Evolutionary conservation across 2,888 invertebrate genomes (phyloP).

Genomic region (Oligia strigilis): DNA sequence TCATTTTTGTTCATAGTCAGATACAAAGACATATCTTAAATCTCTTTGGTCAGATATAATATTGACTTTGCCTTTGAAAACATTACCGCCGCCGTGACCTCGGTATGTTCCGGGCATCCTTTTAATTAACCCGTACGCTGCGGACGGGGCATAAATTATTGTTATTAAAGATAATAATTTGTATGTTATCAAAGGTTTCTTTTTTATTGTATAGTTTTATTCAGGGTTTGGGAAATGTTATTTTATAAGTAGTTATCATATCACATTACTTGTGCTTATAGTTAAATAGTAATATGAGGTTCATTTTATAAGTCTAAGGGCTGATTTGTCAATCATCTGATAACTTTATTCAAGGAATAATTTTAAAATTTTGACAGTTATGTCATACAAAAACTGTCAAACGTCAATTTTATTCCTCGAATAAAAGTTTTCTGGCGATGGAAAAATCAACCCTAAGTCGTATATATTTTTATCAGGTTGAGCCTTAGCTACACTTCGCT

Average conservation of each 20-base stretch:
- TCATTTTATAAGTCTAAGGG: background rate
- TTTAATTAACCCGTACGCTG: conserved; percentile 50
- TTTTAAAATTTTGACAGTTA: too few relatives aligned
- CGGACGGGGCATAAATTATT: conserved; percentile 34
- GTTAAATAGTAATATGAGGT: conserved; percentile 2
- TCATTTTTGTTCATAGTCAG: conserved; percentile 8
- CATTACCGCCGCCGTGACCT: conserved; percentile 14
- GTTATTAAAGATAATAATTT: conserved; percentile 45
- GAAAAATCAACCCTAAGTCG: too few relatives aligned
- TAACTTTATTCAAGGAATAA: too few relatives aligned
- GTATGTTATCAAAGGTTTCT: conserved; percentile 30
- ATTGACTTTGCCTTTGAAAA: conserved; percentile 47
- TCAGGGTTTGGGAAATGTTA: background rate
- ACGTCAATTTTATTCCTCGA: too few relatives aligned
- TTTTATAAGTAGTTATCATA: conserved; percentile 5
- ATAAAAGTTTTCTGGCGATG: too few relatives aligned
- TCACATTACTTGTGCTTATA: background rate
- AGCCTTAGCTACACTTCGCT: background rate
- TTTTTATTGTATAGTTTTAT: conserved; percentile 27
- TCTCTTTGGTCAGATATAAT: background rate
- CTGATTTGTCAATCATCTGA: too few relatives aligned
- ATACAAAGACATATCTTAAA: too few relatives aligned
- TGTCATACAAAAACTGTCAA: too few relatives aligned
- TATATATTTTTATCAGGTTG: background rate
- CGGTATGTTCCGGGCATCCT: conserved; percentile 16